These are phyloP conservation scores for Capricornis sumatraensis DNA, from an alignment of 2,113 vertebrate genomes.

Conservation along the genomic window DNA sequence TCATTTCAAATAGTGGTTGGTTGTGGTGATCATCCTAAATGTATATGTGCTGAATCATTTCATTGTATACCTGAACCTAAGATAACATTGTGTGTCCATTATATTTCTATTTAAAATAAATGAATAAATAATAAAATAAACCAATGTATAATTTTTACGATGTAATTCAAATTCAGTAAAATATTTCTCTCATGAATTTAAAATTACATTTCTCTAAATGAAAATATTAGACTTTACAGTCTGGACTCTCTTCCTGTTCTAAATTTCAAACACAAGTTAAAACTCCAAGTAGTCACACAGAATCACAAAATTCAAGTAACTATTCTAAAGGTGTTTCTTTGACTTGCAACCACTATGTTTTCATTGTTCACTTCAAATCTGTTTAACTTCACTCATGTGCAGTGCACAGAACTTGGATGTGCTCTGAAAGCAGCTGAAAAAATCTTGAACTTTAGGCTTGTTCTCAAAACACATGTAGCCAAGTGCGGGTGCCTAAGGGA, in stretches of 20 bases:
- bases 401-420: background rate
- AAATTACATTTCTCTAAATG: background rate
- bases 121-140: background rate
- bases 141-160: background rate
- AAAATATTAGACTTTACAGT: background rate
- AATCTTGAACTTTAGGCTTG: background rate
- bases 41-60: background rate
- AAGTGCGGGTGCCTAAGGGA: background rate
- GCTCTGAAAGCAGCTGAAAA: background rate
- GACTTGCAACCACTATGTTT: background rate
- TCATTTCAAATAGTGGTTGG: background rate
- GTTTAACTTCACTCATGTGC: background rate
- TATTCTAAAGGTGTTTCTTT: background rate
- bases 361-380: background rate
- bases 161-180: background rate
- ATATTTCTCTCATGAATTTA: background rate
- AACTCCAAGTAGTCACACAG: background rate
- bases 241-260: background rate
- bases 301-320: background rate
- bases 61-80: background rate
- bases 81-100: background rate
- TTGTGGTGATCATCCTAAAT: background rate
- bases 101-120: background rate
- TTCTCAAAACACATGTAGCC: background rate
- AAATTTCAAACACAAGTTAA: constrained; percentile 15